Evolutionary conservation across 2,113 vertebrate genomes (phyloP), one percentile per base, ranked within the genome.

Genomic region (Talpa occidentalis): DNA sequence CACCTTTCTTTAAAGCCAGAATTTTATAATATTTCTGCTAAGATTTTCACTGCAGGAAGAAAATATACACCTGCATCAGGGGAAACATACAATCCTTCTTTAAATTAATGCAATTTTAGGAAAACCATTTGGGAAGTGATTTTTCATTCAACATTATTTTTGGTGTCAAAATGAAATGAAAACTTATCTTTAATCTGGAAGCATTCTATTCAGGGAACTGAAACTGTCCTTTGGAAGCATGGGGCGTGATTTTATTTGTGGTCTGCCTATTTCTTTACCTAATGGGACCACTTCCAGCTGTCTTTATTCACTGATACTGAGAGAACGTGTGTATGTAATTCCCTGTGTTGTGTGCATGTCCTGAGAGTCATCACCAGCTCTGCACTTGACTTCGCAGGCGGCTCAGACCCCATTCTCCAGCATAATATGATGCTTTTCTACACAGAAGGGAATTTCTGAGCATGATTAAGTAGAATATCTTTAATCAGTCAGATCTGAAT

Each of bases 41-140:
- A 93, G 59, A 64, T 96, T 92, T 94, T 89, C 52, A 78, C 86
- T 84, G 73, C 42, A 60, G 26, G 70, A 59, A 82, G 74, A 91
- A 93, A 85, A 91, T 40, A 78, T 4, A 83, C 7, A 88, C 91
- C 14, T 59, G 6, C 77, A 30, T 59, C 64, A 81, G 35, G 76
- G 54, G 37, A 88, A 91, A 44, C n/a, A 62, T 62, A 35, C 0
- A 81, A 22, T 90, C 92, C 30, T 16, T 90, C 17, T 22, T 66
- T 88, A 91, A 91, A 96, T 78, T 93, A 93, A 93, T 69, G 26
- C 79, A 94, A 97, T 95, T 88, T 77, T 15, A 83, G 11, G 91
- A 77, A 89, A 64, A 90, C 81, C 67, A 26, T 82, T 42, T 66
- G 24, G 35, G 15, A 76, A 40, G 17, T 1, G 32, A 10, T 79